phyloP scores from a whole-genome alignment of 2,113 vertebrate genomes.

The Barbus barbus region DNA sequence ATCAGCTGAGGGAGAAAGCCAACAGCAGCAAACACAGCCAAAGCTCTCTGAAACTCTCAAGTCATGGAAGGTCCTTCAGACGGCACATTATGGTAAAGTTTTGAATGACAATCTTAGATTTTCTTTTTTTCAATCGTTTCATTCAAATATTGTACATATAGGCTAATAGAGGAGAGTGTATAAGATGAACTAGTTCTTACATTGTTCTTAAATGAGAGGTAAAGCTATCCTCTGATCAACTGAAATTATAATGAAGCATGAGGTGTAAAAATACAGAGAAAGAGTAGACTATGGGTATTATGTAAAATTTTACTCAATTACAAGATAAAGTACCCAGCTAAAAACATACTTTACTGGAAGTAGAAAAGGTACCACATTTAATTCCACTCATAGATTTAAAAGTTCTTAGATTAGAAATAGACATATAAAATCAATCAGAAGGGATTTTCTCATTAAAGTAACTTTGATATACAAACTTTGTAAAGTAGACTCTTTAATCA shows the following conservation, averaged over 20 bases:
- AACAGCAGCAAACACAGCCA: conserved; percentile 30
- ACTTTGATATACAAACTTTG: background rate
- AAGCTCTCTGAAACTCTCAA: background rate
- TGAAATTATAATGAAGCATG: background rate
- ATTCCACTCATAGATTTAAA: background rate
- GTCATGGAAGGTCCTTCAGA: conserved; percentile 12
- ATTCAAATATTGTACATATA: background rate
- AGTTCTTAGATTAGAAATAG: background rate
- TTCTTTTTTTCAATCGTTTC: background rate
- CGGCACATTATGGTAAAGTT: background rate
- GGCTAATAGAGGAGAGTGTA: background rate
- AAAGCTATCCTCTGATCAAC: background rate
- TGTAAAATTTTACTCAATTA: background rate
- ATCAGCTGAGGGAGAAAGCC: conserved; percentile 30
- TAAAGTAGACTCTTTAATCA: background rate
- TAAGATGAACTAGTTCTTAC: background rate
- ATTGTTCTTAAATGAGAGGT: background rate
- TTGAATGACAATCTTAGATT: background rate
- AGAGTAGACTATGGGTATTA: background rate
- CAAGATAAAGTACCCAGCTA: background rate
- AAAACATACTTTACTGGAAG: background rate
- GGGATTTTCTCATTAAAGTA: background rate
- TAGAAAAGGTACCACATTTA: background rate
- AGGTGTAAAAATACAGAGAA: background rate
- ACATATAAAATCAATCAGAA: background rate